Base-by-base conservation (phyloP, 2,113 vertebrate genomes). In the Cyanistes caeruleus region DNA sequence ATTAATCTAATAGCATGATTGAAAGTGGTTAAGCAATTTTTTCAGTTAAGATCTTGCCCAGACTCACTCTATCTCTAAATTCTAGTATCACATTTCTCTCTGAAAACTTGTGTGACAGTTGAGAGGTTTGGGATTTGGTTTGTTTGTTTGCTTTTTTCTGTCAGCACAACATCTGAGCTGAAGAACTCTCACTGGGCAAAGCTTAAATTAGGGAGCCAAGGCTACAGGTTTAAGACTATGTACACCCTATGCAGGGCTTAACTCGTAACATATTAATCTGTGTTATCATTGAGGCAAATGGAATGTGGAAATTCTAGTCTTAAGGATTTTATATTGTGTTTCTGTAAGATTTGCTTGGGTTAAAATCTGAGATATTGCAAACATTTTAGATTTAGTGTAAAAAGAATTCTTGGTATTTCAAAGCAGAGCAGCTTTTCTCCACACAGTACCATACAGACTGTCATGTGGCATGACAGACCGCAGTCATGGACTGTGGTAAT, bases 321-420 rank as follows among this genome's bases (percentile, higher is more conserved):
- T 46, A 80, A 86, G 52, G 25, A 9, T 80, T 86, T 65, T 56
- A 24, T 59, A 30, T 13, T 53, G 3, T 59, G 33, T 58, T 76
- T 78, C 48, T 2, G 8, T 48, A 84, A 69, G 16, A 33, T 7
- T 33, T 87, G 11, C n/a, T 78, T 77, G 33, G 7, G 41, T 78
- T 95, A 63, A 78, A 51, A 52, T 84, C 33, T 70, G 44, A 92
- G 16, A 33, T 41, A 68, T 80, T 12, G 1, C 9, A 69, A 90
- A 37, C 2, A 83, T 83, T 92, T 49, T 70, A 64, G 75, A 67
- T 8, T 27, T 33, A 63, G 18, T 28, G 30, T 53, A 31, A 84
- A 80, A 69, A 86, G 48, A 90, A 83, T 87, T 64, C 22, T 75
- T 92, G 74, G 49, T 48, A 89, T 96, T 90, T 89, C 62, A 81